Percentiles rank a stretch among this genome's conserved stretches.
Evolutionary conservation across 1,140 invertebrate species (phyloP).

Genomic region (Nilaparvata lugens): DNA sequence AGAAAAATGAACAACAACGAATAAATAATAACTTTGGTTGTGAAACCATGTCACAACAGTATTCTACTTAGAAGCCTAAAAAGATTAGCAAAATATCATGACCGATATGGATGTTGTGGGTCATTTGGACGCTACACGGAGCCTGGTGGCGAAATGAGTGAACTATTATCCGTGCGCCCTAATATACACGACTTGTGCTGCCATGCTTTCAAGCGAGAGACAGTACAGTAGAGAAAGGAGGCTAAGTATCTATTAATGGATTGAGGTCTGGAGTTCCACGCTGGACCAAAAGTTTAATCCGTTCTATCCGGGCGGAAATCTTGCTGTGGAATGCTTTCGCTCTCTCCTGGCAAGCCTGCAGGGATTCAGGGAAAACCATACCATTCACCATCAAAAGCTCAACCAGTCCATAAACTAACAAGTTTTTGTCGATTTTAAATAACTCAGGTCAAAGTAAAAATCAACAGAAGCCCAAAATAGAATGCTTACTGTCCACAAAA

Average conservation of each 20-base stretch:
- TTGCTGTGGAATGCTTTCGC: slow-evolving; percentile 79
- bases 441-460: background rate
- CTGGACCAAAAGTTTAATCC: slow-evolving; percentile 76
- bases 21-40: slow-evolving; percentile 1
- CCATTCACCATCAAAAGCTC: slow-evolving; percentile 13
- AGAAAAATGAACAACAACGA: slow-evolving; percentile 13
- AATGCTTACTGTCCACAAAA: background rate
- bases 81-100: background rate
- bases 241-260: slow-evolving; percentile 37
- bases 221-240: slow-evolving; percentile 4
- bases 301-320: slow-evolving; percentile 74
- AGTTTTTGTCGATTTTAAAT: slow-evolving; percentile 3
- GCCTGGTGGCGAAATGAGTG: background rate
- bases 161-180: too few species aligned
- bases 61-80: slow-evolving; percentile 7
- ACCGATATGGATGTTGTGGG: background rate
- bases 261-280: slow-evolving; percentile 72
- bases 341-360: slow-evolving; percentile 71
- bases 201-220: slow-evolving; percentile 14
- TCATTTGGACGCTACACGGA: background rate
- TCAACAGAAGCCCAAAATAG: slow-evolving; percentile 9
- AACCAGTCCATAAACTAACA: slow-evolving; percentile 5
- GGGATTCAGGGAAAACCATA: slow-evolving; percentile 13
- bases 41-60: slow-evolving; percentile 17
- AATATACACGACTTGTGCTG: background rate